Evolutionary conservation across 1,140 invertebrate genomes (phyloP).

Genomic region (Acarapis woodi): DNA sequence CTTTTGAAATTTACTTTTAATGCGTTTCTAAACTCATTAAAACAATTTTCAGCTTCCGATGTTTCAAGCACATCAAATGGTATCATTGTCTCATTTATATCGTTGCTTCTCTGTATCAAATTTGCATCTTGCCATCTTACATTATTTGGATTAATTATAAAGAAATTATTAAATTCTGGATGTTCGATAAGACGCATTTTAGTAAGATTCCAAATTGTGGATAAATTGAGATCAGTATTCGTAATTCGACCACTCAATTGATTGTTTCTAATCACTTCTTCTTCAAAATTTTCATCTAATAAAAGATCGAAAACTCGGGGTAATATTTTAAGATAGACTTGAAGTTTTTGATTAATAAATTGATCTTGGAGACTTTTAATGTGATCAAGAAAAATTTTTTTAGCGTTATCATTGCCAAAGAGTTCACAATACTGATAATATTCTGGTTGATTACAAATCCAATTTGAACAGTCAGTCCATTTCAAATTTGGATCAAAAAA

Average conservation of each 20-base stretch:
- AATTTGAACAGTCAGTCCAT: constrained; percentile 58
- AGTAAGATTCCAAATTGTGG: constrained; percentile 55
- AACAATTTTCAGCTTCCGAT: constrained; percentile 61
- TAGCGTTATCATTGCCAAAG: constrained; percentile 55
- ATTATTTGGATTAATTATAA: constrained; percentile 29
- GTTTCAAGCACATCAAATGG: constrained; percentile 70
- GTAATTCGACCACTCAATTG: neutral
- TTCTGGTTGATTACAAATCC: constrained; percentile 53
- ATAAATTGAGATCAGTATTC: constrained; percentile 16
- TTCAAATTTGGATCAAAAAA: constrained; percentile 46
- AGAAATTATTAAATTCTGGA: constrained; percentile 62
- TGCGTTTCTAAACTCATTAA: constrained; percentile 61
- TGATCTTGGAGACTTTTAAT: constrained; percentile 59
- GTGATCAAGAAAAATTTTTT: constrained; percentile 44
- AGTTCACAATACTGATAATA: constrained; percentile 59
- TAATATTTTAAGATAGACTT: constrained; percentile 45
- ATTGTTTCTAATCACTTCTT: too few relatives aligned
- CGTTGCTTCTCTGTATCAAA: constrained; percentile 23
- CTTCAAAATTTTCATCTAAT: constrained; percentile 25
- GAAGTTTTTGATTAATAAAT: constrained; percentile 43
- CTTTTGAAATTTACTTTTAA: constrained; percentile 64
- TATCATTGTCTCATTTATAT: constrained; percentile 27
- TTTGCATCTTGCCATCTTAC: constrained; percentile 48
- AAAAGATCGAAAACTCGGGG: constrained; percentile 48
- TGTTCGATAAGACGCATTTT: constrained; percentile 51